Evolutionary conservation across 2,113 vertebrate species (phyloP).

Genomic region (Zosterops japonicus): DNA sequence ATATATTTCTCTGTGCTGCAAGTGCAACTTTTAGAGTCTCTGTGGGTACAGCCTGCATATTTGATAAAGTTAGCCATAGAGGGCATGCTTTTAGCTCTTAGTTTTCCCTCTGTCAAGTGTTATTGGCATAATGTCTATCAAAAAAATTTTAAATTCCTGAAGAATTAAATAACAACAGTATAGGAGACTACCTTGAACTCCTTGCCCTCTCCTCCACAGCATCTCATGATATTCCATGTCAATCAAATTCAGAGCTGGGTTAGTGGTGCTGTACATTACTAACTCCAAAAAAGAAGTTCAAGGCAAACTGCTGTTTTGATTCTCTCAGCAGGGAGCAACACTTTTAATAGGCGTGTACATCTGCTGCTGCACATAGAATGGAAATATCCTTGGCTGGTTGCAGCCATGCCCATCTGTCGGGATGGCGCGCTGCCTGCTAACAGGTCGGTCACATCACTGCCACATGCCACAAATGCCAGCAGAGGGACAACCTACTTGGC

Average conservation of each 20-base stretch:
- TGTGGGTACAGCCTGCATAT: neutral
- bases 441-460: constrained; percentile 42
- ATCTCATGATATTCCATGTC: neutral
- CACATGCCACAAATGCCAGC: constrained; percentile 17
- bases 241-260: neutral
- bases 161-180: neutral
- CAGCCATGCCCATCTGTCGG: constrained; percentile 52
- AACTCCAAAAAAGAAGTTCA: constrained; percentile 7
- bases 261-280: neutral
- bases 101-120: neutral
- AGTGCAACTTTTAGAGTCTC: neutral
- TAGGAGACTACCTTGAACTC: neutral
- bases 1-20: neutral
- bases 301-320: constrained; percentile 51
- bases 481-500: neutral
- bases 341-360: constrained; percentile 39
- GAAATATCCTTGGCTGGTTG: neutral
- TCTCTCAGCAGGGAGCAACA: constrained; percentile 36
- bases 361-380: constrained; percentile 37
- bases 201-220: neutral
- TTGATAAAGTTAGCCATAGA: neutral
- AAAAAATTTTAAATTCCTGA: neutral
- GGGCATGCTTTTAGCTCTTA: neutral
- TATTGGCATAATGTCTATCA: neutral
- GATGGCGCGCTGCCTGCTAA: constrained; percentile 51